Evolutionary conservation across 2,888 invertebrate genomes (phyloP), one percentile per base, ranked within the genome.

Genomic region (Serrognathus titanus): DNA sequence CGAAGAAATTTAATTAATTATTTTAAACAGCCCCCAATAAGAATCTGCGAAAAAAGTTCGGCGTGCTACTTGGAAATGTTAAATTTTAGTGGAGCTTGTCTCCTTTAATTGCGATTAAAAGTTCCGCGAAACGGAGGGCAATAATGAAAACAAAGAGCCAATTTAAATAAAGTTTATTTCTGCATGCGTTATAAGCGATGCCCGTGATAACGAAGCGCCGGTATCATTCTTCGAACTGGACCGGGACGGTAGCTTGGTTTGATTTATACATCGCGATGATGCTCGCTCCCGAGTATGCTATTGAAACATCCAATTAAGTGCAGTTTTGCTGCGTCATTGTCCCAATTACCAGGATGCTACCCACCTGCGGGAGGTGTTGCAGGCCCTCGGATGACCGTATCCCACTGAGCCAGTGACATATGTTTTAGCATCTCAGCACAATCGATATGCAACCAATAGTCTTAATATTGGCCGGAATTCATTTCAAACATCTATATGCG

Each of bases 1-100:
- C 66, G 70, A 67, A 77, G 76, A 78, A 78, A 76, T 77, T 78
- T 77, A 77, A 78, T 78, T 78, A 78, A 78, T 78, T 77, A 78
- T 77, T 77, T 76, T 71, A 72, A 77, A 75, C 75, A 75, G 74
- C 73, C 74, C 72, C 69, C 74, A 73, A 71, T 73, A 75, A 75
- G 75, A 75, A 75, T 76, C 24, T 31, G 69, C 68, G 66, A 71
- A 74, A 77, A 75, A 77, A 76, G 70, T 71, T 69, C 66, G 71
- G 71, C 70, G 73, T 73, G 73, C 71, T 76, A 77, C 76, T 76
- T 71, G 76, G 75, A 76, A 77, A 75, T 75, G 77, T 74, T 73
- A 69, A 74, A 74, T 75, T 74, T 75, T 73, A 73, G 59, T 64
- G 59, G 63, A 63, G 62, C 53, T 53, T 58, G 51, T 63, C 62